phyloP scores from a whole-genome alignment of 2,888 invertebrate species.

The Latrodectus elegans region DNA sequence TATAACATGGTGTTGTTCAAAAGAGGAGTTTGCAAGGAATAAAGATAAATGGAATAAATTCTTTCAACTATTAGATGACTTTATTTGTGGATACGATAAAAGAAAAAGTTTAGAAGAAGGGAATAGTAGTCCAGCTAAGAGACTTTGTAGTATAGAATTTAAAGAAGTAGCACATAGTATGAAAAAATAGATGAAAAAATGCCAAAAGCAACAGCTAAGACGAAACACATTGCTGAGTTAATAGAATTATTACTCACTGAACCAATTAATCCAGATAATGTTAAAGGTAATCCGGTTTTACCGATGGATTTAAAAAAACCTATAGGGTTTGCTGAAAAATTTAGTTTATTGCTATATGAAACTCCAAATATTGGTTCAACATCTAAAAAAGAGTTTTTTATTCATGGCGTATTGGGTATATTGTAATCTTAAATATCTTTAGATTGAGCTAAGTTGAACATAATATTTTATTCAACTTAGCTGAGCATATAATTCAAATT shows the following conservation, averaged over 20 bases:
- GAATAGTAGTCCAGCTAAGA: slow-evolving; percentile 44
- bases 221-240: slow-evolving; percentile 33
- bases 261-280: slow-evolving; percentile 31
- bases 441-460: too few species aligned
- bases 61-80: slow-evolving; percentile 38
- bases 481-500: too few species aligned
- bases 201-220: slow-evolving; percentile 44
- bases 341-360: slow-evolving; percentile 19
- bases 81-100: slow-evolving; percentile 21
- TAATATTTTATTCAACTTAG: too few species aligned
- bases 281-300: slow-evolving; percentile 19
- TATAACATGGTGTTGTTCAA: neutral
- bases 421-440: too few species aligned
- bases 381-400: slow-evolving; percentile 35
- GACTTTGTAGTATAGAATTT: slow-evolving; percentile 42
- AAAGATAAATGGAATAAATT: slow-evolving; percentile 37
- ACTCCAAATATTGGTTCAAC: slow-evolving; percentile 33
- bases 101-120: slow-evolving; percentile 36
- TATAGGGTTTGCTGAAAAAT: slow-evolving; percentile 38
- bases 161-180: slow-evolving; percentile 24
- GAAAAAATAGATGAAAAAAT: slow-evolving; percentile 6
- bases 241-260: slow-evolving; percentile 38
- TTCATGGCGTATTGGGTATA: too few species aligned
- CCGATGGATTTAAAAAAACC: slow-evolving; percentile 6
- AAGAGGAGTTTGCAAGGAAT: slow-evolving; percentile 6